These are phyloP conservation scores for Apodemus sylvaticus DNA, from an alignment of 2,113 vertebrate genomes.

Conservation along the genomic window DNA sequence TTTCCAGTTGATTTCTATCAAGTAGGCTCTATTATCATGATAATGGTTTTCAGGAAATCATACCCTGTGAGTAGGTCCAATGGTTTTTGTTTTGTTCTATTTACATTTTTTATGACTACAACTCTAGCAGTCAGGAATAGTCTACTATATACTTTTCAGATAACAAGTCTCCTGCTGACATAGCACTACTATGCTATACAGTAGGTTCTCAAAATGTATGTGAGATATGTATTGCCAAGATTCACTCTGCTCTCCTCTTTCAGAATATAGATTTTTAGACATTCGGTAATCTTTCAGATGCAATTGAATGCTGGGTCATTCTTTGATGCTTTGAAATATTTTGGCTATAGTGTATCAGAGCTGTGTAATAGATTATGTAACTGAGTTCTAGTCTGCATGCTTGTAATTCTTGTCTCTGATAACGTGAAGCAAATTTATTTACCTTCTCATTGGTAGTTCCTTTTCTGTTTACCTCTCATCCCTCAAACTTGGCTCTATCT, in stretches of 20 bases:
- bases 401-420: background rate
- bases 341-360: background rate
- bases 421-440: background rate
- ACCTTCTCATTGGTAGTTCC: background rate
- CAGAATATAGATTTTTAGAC: background rate
- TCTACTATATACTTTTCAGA: background rate
- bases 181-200: too few species aligned
- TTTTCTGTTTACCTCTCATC: background rate
- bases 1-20: background rate
- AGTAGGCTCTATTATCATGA: background rate
- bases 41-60: background rate
- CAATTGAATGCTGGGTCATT: background rate
- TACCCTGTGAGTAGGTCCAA: background rate
- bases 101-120: background rate
- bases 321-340: background rate
- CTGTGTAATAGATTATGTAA: background rate
- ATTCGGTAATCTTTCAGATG: background rate
- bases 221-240: background rate
- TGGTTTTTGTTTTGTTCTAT: too few species aligned
- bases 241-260: background rate
- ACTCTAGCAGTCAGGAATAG: background rate
- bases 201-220: background rate
- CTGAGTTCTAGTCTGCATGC: background rate
- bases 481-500: background rate
- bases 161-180: background rate